Conservation (phyloP, 2,797 vertebrate genomes). For the Artibeus jamaicensis region DNA sequence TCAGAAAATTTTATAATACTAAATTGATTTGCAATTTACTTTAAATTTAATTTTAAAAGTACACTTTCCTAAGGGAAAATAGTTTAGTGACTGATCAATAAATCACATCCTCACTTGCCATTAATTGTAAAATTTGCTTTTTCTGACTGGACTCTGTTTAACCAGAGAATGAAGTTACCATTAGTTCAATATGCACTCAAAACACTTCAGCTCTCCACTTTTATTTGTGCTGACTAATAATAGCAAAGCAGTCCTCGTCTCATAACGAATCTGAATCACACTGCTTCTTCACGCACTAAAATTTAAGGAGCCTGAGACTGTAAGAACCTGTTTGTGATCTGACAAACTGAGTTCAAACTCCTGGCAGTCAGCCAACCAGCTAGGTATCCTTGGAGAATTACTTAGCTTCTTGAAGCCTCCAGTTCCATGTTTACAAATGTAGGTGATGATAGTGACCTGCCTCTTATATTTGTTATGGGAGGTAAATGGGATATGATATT, state of each 20-base stretch:
- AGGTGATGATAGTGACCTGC: background rate
- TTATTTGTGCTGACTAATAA: background rate
- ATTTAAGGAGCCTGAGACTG: background rate
- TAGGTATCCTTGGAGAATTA: background rate
- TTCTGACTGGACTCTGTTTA: background rate
- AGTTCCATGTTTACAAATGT: background rate
- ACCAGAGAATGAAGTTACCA: background rate
- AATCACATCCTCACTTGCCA: background rate
- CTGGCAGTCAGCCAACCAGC: background rate
- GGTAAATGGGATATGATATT: background rate
- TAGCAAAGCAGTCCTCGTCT: background rate
- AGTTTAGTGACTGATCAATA: background rate
- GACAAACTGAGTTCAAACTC: background rate
- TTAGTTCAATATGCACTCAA: background rate
- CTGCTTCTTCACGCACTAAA: background rate
- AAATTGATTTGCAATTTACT: slow-evolving; percentile 35
- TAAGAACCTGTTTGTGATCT: background rate
- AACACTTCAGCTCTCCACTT: background rate
- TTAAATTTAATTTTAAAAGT: slow-evolving; percentile 32
- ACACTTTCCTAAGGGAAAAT: background rate
- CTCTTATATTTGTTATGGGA: background rate
- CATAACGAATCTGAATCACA: background rate
- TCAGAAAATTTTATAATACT: background rate
- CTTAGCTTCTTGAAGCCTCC: background rate
- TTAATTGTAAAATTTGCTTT: background rate